Evolutionary conservation across 2,888 invertebrate species (phyloP), one percentile per base, ranked within the genome.

Genomic region (Itoplectis maculator): DNA sequence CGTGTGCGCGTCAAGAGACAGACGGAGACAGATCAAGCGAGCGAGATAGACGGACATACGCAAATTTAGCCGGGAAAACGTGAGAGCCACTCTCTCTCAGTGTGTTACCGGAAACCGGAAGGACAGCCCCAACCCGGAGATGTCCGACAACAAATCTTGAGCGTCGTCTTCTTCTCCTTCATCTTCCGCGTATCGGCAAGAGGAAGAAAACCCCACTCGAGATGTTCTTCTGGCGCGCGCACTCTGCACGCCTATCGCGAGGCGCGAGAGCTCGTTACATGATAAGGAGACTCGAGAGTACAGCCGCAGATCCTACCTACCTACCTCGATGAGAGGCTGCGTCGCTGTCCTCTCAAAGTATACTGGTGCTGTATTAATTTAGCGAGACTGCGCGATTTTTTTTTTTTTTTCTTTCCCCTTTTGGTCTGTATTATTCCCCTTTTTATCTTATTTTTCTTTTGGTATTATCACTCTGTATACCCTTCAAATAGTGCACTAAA

Each of bases 111-210:
- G 51, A 76, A 66, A 81, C 56, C 81, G 59, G 59, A 66, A n/a
- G 61, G 77, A 73, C 59, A 45, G 61, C 70, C 81, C 68, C n/a
- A n/a, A n/a, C n/a, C n/a, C 5, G 29, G 72, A 68, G 76, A 66
- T 66, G 68, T 65, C 76, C 61, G 47, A 7, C 59, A 59, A 1
- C 37, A 56, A 29, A 61, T n/a, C 65, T 45, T 20, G 72, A 73
- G 77, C 80, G 80, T 76, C 79, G 63, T 82, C 82, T 82, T 82
- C 79, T 77, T 82, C 79, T 66, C 75, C 79, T 59, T 72, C 76
- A 63, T 79, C 76, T 77, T 79, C 82, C 79, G 72, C 59, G 68
- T 47, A 70, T 66, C 23, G 66, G 66, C 79, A 63, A 79, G 73
- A 77, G 69, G 75, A 76, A 72, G 79, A 79, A 68, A 68, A 75